Evolutionary conservation across 2,113 vertebrate species (phyloP).

Genomic region (Hippocampus zosterae): DNA sequence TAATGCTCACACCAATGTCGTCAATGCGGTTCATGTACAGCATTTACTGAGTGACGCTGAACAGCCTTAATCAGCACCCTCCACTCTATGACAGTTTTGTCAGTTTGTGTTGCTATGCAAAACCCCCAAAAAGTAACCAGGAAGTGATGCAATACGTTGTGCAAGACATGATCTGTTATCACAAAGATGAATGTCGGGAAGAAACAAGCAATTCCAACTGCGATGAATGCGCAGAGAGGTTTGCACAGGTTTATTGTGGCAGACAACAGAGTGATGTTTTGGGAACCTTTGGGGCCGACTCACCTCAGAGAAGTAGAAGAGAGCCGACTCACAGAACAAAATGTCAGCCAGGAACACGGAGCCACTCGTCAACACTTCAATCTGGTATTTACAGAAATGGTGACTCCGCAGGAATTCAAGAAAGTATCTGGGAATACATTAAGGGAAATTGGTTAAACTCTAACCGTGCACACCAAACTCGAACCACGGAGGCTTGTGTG

Average conservation of each 20-base stretch:
- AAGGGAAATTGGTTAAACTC: not conserved
- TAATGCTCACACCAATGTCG: no score
- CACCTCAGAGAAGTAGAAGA: constrained; percentile 99
- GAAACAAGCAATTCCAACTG: not conserved
- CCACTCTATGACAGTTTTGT: not conserved
- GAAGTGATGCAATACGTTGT: constrained; percentile 2
- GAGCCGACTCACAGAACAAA: constrained; percentile 95
- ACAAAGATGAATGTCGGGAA: not conserved
- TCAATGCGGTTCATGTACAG: not conserved
- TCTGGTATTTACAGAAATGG: constrained; percentile 99
- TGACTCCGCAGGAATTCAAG: constrained; percentile 93
- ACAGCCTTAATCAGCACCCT: not conserved
- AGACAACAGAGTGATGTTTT: no score
- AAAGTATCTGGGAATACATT: constrained; percentile 85
- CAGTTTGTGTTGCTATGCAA: not conserved
- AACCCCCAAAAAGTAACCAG: not conserved
- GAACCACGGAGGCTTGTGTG: not conserved
- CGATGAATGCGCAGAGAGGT: not conserved
- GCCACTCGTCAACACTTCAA: constrained; percentile 98
- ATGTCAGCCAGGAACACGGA: constrained; percentile 98
- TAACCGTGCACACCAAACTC: constrained; percentile 13
- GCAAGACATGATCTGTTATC: not conserved
- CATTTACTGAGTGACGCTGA: not conserved
- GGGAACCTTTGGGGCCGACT: constrained; percentile 40
- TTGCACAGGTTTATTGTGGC: not conserved